These are phyloP conservation scores for Dasysyrphus albostriatus DNA, from an alignment of 2,888 invertebrate genomes.

Conservation along the genomic window DNA sequence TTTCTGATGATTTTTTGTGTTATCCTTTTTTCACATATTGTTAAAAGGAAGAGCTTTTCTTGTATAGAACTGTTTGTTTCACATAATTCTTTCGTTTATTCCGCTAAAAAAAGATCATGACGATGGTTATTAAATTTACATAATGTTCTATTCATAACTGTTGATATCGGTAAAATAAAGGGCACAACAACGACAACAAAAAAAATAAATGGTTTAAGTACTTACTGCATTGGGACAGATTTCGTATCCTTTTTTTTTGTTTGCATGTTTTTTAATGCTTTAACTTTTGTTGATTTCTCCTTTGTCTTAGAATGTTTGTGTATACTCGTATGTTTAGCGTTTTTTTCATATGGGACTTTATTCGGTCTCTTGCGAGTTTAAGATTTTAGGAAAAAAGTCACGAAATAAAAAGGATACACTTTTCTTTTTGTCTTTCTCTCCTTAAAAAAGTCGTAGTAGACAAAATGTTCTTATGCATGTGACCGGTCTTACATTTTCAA, in stretches of 20 bases:
- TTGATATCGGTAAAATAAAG: conserved; percentile 46
- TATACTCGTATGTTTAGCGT: too few species aligned
- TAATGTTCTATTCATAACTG: conserved; percentile 65
- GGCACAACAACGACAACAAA: background rate
- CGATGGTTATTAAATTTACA: conserved; percentile 66
- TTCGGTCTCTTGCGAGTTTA: background rate
- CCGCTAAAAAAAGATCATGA: conserved; percentile 53
- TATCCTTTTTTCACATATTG: background rate
- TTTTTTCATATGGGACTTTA: background rate
- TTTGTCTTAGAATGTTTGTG: background rate
- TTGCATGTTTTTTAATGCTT: background rate
- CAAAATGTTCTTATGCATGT: too few species aligned
- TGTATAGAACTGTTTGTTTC: conserved; percentile 7
- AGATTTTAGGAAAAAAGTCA: too few species aligned
- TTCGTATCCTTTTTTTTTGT: background rate
- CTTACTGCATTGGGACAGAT: conserved; percentile 6
- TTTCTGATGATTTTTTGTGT: conserved; percentile 14
- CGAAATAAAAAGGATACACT: too few species aligned
- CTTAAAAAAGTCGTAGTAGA: too few species aligned
- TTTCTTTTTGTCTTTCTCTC: too few species aligned
- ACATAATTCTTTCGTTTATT: conserved; percentile 54
- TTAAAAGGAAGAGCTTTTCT: conserved; percentile 1
- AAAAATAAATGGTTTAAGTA: conserved; percentile 7
- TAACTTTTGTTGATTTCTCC: background rate
- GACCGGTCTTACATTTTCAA: too few species aligned